Conservation (phyloP, 2,797 vertebrate genomes). For the Mycteria americana region DNA sequence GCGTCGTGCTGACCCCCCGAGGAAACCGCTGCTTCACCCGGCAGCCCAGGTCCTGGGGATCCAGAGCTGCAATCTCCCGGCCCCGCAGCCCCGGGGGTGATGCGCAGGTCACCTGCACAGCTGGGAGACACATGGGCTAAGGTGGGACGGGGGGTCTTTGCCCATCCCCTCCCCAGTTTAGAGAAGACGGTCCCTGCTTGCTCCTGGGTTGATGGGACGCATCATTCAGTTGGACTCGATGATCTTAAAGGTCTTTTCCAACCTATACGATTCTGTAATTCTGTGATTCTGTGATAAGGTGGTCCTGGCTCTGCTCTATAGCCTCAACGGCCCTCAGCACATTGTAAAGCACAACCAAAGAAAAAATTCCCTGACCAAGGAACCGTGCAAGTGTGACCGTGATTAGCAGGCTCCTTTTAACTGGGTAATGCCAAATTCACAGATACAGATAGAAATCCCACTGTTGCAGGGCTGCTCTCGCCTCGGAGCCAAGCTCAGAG, state of each 20-base stretch:
- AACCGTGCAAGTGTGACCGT: not conserved
- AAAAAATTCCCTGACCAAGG: not conserved
- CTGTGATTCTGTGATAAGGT: not conserved
- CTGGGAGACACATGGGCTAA: not conserved
- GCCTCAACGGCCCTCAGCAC: accelerated
- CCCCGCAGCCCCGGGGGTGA: not conserved
- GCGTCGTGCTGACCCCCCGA: not conserved
- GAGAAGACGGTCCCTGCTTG: accelerated
- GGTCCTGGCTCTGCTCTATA: not conserved
- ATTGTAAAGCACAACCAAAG: not conserved
- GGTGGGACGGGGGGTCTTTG: not conserved
- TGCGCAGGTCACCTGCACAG: constrained; percentile 1
- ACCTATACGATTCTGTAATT: no score
- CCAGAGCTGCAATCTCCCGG: not conserved
- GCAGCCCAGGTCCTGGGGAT: constrained; percentile 28
- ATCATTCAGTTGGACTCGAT: not conserved
- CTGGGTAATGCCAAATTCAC: not conserved
- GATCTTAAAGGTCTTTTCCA: no score
- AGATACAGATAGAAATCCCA: not conserved
- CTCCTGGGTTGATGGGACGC: not conserved
- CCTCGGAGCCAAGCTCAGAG: not conserved
- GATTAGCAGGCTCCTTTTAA: not conserved
- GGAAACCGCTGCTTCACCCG: not conserved
- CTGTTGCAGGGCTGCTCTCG: not conserved
- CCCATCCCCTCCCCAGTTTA: not conserved